A percentile compares a stretch with the other conserved stretches of the same genome.
Evolutionary conservation across 2,888 invertebrate genomes (phyloP).

Genomic region (Sicus ferrugineus): DNA sequence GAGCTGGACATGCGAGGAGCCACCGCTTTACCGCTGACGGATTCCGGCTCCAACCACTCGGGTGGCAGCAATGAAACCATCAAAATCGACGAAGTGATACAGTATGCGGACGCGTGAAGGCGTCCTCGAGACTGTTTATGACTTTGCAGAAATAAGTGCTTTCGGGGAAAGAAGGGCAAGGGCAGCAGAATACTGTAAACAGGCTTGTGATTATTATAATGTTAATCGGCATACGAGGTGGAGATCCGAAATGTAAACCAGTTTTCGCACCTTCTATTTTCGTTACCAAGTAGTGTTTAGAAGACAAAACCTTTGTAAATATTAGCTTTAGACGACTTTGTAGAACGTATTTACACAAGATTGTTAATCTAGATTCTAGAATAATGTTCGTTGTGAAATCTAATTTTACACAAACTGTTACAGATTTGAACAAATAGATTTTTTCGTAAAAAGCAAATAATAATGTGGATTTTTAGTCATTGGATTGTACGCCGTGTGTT

Average conservation of each 20-base stretch:
- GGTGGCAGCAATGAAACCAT: slow-evolving; percentile 64
- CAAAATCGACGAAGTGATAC: slow-evolving; percentile 63
- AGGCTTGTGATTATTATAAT: slow-evolving; percentile 47
- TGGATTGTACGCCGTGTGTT: no score
- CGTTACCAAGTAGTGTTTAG: no score
- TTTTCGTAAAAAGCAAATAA: background rate
- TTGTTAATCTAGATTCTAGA: background rate
- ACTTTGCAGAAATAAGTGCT: background rate
- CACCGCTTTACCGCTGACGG: slow-evolving; percentile 46
- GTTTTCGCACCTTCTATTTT: no score
- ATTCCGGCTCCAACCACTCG: slow-evolving; percentile 63
- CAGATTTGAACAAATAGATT: background rate
- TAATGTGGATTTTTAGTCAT: no score
- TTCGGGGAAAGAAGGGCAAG: background rate
- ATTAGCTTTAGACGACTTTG: no score
- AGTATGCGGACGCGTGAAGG: slow-evolving; percentile 60
- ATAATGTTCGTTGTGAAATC: background rate
- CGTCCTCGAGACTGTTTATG: background rate
- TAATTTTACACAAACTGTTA: background rate
- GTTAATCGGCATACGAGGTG: no score
- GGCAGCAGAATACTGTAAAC: slow-evolving; percentile 26
- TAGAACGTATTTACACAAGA: no score
- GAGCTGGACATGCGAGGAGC: slow-evolving; percentile 48
- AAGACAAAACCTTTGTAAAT: no score
- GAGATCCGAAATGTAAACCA: no score